These are phyloP conservation scores for Albula goreensis DNA, from an alignment of 2,113 vertebrate genomes.

Conservation along the genomic window DNA sequence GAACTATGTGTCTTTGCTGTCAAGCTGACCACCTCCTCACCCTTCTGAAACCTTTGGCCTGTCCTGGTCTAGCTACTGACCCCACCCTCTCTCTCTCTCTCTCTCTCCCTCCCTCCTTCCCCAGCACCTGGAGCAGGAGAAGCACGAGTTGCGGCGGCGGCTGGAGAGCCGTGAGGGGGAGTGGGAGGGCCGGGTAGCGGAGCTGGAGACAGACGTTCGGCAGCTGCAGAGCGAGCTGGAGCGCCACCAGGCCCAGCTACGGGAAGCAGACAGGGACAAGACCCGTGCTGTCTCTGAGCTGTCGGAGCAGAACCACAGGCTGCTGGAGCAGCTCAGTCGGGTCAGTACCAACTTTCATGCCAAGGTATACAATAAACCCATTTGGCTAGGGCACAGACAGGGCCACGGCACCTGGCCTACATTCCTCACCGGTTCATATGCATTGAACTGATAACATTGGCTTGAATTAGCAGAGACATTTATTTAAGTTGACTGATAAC, in stretches of 20 bases:
- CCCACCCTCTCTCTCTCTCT: no score
- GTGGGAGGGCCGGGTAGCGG: slow-evolving; percentile 93
- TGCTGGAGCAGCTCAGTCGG: slow-evolving; percentile 93
- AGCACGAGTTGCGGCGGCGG: slow-evolving; percentile 86
- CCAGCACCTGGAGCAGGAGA: slow-evolving; percentile 95
- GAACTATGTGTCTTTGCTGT: background rate
- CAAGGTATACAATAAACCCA: background rate
- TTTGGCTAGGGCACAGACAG: background rate
- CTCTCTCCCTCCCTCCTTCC: background rate
- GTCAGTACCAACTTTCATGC: slow-evolving; percentile 69
- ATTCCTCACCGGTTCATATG: background rate
- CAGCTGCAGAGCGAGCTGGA: slow-evolving; percentile 92
- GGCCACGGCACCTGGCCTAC: background rate
- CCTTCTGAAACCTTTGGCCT: no score
- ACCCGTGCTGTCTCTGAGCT: slow-evolving; percentile 85
- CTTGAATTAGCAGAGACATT: background rate
- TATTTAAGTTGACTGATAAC: background rate
- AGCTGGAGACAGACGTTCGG: slow-evolving; percentile 92
- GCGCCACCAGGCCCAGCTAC: slow-evolving; percentile 86
- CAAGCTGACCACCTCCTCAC: no score
- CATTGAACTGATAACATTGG: background rate
- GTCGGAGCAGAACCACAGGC: slow-evolving; percentile 95
- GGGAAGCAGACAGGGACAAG: slow-evolving; percentile 88
- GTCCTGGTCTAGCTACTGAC: background rate
- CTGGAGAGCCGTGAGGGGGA: slow-evolving; percentile 93